These are phyloP conservation scores for Ammodytes dubius DNA, from an alignment of 2,113 vertebrate genomes.

Conservation along the genomic window DNA sequence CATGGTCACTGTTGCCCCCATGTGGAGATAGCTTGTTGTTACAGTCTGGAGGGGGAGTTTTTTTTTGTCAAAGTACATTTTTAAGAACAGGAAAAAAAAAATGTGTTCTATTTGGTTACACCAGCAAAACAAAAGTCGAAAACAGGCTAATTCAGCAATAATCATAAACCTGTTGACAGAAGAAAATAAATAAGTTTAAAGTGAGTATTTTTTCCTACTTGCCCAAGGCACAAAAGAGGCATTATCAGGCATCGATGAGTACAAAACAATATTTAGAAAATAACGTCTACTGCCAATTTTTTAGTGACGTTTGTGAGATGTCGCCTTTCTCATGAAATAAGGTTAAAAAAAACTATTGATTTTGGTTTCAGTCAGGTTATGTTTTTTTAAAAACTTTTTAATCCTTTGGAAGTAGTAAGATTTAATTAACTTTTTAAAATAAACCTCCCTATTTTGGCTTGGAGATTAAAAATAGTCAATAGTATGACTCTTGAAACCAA, in stretches of 20 bases:
- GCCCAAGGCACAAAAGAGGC: constrained; percentile 13
- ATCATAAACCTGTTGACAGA: constrained; percentile 55
- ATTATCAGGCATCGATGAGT: constrained; percentile 15
- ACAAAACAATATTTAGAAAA: constrained; percentile 23
- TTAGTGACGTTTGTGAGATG: constrained; percentile 40
- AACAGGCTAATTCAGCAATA: constrained; percentile 69
- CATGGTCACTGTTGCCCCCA: constrained; percentile 52
- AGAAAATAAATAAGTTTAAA: constrained; percentile 39
- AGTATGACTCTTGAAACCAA: constrained; percentile 48
- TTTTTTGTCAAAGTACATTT: constrained; percentile 42
- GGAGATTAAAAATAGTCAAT: constrained; percentile 11
- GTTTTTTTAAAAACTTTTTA: constrained; percentile 14
- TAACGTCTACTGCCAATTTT: constrained; percentile 14
- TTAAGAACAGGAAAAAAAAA: constrained; percentile 58
- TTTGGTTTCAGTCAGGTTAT: constrained; percentile 4
- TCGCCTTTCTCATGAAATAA: constrained; percentile 19
- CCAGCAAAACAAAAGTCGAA: constrained; percentile 56
- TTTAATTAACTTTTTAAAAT: constrained; percentile 24
- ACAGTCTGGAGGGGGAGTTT: constrained; percentile 32
- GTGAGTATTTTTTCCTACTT: constrained; percentile 36
- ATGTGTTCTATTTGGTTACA: constrained; percentile 66
- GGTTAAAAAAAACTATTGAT: constrained; percentile 14
- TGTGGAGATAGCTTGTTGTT: constrained; percentile 81
- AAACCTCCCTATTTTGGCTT: constrained; percentile 21
- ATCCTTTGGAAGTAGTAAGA: constrained; percentile 14